Conservation (phyloP, 2,113 vertebrate species). For the Gnathonemus echidnorhynchus region DNA sequence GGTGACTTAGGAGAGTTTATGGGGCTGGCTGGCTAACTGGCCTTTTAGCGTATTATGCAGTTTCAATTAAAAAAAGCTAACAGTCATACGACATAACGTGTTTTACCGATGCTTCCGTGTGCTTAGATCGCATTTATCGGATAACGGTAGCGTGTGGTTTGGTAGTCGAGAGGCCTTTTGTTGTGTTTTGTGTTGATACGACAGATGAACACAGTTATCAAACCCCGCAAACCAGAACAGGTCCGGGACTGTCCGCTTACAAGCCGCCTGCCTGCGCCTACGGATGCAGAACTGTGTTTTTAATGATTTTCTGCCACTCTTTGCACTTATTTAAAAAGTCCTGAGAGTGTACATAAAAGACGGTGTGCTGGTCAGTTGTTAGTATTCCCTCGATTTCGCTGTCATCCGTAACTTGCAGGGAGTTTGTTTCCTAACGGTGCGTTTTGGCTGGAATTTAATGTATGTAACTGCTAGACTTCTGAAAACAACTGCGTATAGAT, state of each 20-base stretch:
- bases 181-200: not conserved
- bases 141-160: not conserved
- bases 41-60: not conserved
- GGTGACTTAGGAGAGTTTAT: constrained; percentile 23
- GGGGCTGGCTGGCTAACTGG: not conserved
- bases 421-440: not conserved
- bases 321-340: not conserved
- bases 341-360: not conserved
- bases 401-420: not conserved
- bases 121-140: not conserved
- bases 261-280: not conserved
- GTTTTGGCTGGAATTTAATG: not conserved
- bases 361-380: not conserved
- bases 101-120: not conserved
- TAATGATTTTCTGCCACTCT: not conserved
- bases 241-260: not conserved
- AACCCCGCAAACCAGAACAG: not conserved
- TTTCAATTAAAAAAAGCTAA: not conserved
- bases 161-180: not conserved
- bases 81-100: not conserved
- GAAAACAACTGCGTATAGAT: not conserved
- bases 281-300: not conserved
- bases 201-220: not conserved
- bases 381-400: not conserved
- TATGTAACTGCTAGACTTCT: not conserved